Evolutionary conservation across 2,113 vertebrate species (phyloP).

Genomic region (Myotis yumanensis): DNA sequence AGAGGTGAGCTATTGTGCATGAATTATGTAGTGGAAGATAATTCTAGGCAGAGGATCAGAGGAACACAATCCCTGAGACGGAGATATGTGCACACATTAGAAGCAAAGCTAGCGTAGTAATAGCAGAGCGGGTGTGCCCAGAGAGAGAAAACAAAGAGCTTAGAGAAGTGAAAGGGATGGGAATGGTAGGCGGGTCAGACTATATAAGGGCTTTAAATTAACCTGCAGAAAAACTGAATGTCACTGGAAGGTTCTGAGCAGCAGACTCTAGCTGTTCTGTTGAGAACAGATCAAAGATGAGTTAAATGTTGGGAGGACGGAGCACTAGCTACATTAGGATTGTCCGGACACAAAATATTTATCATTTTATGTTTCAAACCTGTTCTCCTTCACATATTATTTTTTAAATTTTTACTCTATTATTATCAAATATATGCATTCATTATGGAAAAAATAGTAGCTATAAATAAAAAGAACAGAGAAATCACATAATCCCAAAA

Average conservation of each 20-base stretch:
- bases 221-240: neutral
- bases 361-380: neutral
- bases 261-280: neutral
- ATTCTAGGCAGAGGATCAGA: neutral
- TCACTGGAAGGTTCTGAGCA: neutral
- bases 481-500: neutral
- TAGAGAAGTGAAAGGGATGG: neutral
- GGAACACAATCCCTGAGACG: neutral
- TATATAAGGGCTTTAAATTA: neutral
- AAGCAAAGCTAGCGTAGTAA: neutral
- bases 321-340: neutral
- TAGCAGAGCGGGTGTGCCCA: too few species aligned
- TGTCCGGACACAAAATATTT: neutral
- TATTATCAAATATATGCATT: neutral
- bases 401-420: neutral
- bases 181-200: neutral
- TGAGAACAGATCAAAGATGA: neutral
- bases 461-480: neutral
- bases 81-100: neutral
- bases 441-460: neutral
- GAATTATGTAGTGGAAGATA: neutral
- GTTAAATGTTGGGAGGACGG: neutral
- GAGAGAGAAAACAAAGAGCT: neutral
- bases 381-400: neutral
- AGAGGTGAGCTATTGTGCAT: neutral